Base-by-base conservation (phyloP, 2,797 vertebrate genomes). In the Pelodytes ibericus region DNA sequence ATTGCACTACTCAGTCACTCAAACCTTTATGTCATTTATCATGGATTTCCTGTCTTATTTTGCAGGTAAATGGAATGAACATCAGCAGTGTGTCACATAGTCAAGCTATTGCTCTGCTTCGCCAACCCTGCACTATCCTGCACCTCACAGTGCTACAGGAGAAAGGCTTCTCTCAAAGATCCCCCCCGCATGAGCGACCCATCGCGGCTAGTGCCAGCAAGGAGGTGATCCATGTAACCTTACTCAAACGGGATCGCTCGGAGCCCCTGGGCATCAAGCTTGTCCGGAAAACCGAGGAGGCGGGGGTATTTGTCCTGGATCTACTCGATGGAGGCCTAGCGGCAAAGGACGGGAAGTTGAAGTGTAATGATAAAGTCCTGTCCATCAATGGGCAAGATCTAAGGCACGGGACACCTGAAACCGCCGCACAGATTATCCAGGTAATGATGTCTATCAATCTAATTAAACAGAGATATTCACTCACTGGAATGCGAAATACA, bases 341-440 rank as follows among this genome's bases (percentile, higher is more conserved):
- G 10, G 93, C 95, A 68, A 94, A 92, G 85, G 95, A 98, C 0
- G 95, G 95, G 24, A 96, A 94, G 83, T 88, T 97, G 83, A 91
- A 87, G 80, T 95, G 94, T 81, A 95, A 94, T 24, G 96, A 98
- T 84, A 95, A 95, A 77, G 95, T 98, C 25, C 82, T 98, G 77
- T 95, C 94, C 58, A 97, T 98, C 81, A 97, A 97, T 0, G 95
- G 95, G 8, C 94, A 96, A 2, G 94, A 98, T 88, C 86, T 98
- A 81, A 93, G 94, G 72, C 95, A 96, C 51, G 95, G 96, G 11
- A 96, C 95, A 3, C 96, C 96, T 0, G 96, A 98, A 88, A 94
- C 93, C 0, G 95, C 96, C 1, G 96, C 96, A 3, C 94, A 96
- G 81, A 96, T 96, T 80, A 97, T 97, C 84, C 95, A 96, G 96